phyloP scores from a whole-genome alignment of 2,113 vertebrate species.

The Pollachius pollachius region DNA sequence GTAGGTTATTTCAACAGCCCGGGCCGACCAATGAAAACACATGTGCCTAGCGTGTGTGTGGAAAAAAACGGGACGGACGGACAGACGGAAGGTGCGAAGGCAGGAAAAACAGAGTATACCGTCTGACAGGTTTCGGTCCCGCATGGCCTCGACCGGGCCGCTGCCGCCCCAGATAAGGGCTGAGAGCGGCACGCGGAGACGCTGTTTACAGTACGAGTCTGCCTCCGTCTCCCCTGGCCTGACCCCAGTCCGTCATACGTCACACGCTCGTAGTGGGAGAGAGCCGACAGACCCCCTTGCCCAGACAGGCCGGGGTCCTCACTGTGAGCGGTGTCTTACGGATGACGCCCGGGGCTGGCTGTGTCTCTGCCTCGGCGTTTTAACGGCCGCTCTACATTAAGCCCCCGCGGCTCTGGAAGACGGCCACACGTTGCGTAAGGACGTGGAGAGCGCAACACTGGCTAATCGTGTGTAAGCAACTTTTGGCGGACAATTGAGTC shows the following conservation, averaged over 20 bases:
- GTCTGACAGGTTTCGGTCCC: no score
- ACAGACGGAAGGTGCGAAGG: not conserved
- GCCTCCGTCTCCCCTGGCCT: conserved; percentile 6
- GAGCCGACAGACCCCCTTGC: not conserved
- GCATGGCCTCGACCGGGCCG: not conserved
- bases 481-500: no score
- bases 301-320: not conserved
- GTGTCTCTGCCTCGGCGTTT: not conserved
- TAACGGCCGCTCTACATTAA: not conserved
- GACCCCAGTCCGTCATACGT: conserved; percentile 11
- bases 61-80: not conserved
- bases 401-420: not conserved
- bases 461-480: no score
- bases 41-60: not conserved
- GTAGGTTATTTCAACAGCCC: no score
- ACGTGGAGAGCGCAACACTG: no score
- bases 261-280: not conserved
- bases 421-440: no score
- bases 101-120: not conserved
- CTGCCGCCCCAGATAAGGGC: not conserved
- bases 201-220: conserved; percentile 14
- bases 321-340: conserved; percentile 8
- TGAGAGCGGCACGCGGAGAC: conserved; percentile 1
- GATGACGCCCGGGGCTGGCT: conserved; percentile 11
- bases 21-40: no score